Evolutionary conservation across 2,113 vertebrate species (phyloP), one percentile per base, ranked within the genome.

Genomic region (Philantomba maxwellii): DNA sequence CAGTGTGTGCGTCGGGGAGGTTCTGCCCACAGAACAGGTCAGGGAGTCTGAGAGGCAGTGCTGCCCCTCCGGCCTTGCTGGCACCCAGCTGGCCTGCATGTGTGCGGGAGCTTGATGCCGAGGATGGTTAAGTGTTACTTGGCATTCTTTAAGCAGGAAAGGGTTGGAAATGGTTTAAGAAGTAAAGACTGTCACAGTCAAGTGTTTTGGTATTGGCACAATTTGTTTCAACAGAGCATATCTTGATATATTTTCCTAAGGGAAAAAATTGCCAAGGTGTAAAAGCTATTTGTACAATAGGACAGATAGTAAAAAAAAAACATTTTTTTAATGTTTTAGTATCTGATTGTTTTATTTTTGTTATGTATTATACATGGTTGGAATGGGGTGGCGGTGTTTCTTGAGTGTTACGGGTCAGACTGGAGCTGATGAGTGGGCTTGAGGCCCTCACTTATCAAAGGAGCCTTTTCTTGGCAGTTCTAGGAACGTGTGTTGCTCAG

Each of bases 191-290:
- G 33, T 73, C 77, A 51, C 60, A 91, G 14, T 64, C 58, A 82
- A 58, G 36, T 88, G 14, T 58, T 57, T 77, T 6, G 6, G 78
- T 78, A 77, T 86, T 60, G 81, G 53, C 30, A 81, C 28, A 58
- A 45, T 86, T 57, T 70, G 64, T 87, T 93, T 90, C 36, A 39
- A 16, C 36, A 39, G 83, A 93, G 85, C 17, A 11, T 33, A 70
- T 55, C 45, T 85, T 89, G 39, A 28, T 73, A 43, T 73, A 36
- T 91, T 91, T 91, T 85, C 33, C 36, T 77, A 87, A 55, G 66
- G 75, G 53, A 77, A 89, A 80, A 83, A 64, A 62, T 45, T 49
- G 30, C 60, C 33, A 77, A 25, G 60, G 28, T 62, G 49, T 62
- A 57, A 85, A 85, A 89, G 70, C 17, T 73, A 28, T 51, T 88